Conservation (phyloP, 2,888 invertebrate species). For the Sinotaia quadrata region DNA sequence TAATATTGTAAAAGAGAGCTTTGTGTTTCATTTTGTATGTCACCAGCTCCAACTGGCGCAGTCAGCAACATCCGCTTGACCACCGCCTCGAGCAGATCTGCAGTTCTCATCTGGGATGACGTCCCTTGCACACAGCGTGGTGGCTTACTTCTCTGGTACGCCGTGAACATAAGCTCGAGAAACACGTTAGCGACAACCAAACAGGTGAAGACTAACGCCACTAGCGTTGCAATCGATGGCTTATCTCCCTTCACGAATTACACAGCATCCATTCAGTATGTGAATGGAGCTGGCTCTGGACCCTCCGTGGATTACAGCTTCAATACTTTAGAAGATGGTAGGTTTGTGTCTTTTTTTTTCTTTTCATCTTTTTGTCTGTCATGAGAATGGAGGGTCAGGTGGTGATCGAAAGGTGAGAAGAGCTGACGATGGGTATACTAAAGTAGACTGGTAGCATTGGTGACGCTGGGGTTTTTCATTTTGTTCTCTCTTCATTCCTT, state of each 20-base stretch:
- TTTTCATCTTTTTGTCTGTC: too few species aligned
- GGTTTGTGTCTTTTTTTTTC: slow-evolving; percentile 48
- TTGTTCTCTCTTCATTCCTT: too few species aligned
- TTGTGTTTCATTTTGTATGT: too few species aligned
- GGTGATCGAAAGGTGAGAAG: too few species aligned
- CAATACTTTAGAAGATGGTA: slow-evolving; percentile 53
- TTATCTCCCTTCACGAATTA: slow-evolving; percentile 54
- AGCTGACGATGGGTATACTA: too few species aligned
- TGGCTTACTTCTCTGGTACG: slow-evolving; percentile 46
- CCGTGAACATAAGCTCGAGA: slow-evolving; percentile 27
- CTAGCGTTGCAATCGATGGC: slow-evolving; percentile 5
- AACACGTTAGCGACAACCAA: not conserved
- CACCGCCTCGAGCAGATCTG: slow-evolving; percentile 33
- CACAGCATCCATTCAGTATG: slow-evolving; percentile 47
- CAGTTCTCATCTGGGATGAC: slow-evolving; percentile 47
- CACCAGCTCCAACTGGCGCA: too few species aligned
- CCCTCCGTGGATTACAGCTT: slow-evolving; percentile 42
- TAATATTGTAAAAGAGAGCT: too few species aligned
- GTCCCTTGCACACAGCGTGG: slow-evolving; percentile 52
- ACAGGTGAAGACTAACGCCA: slow-evolving; percentile 8
- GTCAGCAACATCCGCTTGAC: slow-evolving; percentile 35
- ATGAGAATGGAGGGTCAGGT: too few species aligned
- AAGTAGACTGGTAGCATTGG: too few species aligned
- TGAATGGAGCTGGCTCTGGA: slow-evolving; percentile 48
- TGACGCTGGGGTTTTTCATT: too few species aligned